These are phyloP conservation scores for Zelostemma sp. DNA, from an alignment of 1,140 invertebrate species.

Conservation along the genomic window DNA sequence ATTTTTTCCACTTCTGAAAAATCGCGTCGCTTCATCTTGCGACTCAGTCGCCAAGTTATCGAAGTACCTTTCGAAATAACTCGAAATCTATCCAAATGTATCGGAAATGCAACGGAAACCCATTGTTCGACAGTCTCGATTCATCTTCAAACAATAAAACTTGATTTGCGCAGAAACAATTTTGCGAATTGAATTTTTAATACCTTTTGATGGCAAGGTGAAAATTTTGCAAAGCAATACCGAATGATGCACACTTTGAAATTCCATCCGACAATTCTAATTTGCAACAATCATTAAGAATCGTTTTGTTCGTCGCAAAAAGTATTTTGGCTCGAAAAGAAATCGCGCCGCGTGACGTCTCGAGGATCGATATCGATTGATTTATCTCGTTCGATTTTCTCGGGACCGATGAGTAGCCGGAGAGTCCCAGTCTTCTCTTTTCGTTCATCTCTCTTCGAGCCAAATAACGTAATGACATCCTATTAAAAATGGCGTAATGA, in stretches of 20 bases:
- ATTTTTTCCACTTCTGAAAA: not conserved
- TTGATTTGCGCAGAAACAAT: too few species aligned
- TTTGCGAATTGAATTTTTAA: too few species aligned
- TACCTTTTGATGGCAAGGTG: too few species aligned
- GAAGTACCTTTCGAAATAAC: not conserved
- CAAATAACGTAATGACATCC: constrained; percentile 50
- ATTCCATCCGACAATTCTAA: not conserved
- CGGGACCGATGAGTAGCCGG: constrained; percentile 6
- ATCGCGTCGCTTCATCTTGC: not conserved
- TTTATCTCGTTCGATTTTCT: constrained; percentile 58
- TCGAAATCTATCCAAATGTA: too few species aligned
- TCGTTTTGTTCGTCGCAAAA: constrained; percentile 4
- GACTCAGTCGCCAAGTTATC: not conserved
- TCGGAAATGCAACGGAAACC: too few species aligned
- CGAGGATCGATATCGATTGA: constrained; percentile 60
- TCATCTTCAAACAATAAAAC: too few species aligned
- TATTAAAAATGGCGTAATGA: constrained; percentile 67
- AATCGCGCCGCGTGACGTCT: constrained; percentile 46
- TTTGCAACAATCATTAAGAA: constrained; percentile 8
- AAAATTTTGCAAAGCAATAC: too few species aligned
- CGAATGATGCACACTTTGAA: not conserved
- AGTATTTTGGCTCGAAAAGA: not conserved
- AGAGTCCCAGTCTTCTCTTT: not conserved
- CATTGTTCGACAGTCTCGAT: too few species aligned
- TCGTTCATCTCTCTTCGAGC: constrained; percentile 18